phyloP scores from a whole-genome alignment of 2,113 vertebrate species.

The Bambusicola thoracicus region DNA sequence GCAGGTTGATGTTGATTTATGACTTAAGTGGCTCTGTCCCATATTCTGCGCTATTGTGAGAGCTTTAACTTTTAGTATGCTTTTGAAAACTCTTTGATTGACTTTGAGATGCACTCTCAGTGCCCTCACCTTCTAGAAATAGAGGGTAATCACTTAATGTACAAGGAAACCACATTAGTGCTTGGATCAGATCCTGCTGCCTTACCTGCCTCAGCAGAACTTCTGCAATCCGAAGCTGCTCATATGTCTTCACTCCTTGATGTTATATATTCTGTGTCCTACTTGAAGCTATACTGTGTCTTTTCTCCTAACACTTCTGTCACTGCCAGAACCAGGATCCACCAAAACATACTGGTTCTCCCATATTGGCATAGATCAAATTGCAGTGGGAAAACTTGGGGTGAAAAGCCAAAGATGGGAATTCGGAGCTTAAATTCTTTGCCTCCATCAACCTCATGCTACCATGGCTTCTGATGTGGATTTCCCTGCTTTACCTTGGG shows the following conservation, averaged over 20 bases:
- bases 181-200: background rate
- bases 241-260: background rate
- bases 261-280: background rate
- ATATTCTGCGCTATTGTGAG: slow-evolving; percentile 35
- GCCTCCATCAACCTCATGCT: rapidly evolving
- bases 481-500: background rate
- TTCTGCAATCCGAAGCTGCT: background rate
- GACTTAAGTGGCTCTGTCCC: slow-evolving; percentile 38
- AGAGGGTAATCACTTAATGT: background rate
- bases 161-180: background rate
- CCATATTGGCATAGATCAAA: background rate
- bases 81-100: background rate
- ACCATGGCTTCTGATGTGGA: background rate
- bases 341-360: background rate
- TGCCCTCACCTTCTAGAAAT: background rate
- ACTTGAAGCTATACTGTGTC: rapidly evolving
- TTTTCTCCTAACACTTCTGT: background rate
- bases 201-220: background rate
- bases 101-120: background rate
- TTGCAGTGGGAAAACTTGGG: background rate
- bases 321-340: background rate
- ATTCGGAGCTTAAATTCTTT: background rate
- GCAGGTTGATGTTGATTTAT: slow-evolving; percentile 33
- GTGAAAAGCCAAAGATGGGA: background rate
- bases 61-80: slow-evolving; percentile 9